These are phyloP conservation scores for Globia sparganii DNA, from an alignment of 2,888 invertebrate genomes.

Conservation along the genomic window DNA sequence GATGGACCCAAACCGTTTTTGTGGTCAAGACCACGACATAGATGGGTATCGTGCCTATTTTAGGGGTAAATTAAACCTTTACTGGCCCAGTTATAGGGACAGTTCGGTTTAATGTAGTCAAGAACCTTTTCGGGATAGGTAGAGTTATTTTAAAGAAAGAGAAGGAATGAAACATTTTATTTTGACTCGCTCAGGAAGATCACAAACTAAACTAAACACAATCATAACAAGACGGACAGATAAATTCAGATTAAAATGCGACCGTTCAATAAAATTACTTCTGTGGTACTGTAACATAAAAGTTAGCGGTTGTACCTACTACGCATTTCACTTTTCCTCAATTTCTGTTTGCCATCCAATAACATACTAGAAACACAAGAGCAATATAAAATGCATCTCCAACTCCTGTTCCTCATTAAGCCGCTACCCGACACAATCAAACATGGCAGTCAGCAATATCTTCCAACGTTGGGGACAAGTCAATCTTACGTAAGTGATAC, in stretches of 20 bases:
- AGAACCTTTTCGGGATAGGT: constrained; percentile 36
- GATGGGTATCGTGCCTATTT: constrained; percentile 59
- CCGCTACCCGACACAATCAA: constrained; percentile 60
- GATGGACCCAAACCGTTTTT: constrained; percentile 69
- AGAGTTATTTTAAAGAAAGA: no score
- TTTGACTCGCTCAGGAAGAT: no score
- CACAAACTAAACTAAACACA: no score
- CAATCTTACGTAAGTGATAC: constrained; percentile 85
- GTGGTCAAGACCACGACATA: constrained; percentile 61
- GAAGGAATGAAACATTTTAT: no score
- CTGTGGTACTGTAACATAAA: no score
- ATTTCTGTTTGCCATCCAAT: not conserved
- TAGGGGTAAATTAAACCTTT: constrained; percentile 68
- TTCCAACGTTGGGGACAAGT: constrained; percentile 67
- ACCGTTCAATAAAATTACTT: not conserved
- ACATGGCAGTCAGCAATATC: constrained; percentile 73
- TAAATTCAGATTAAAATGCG: not conserved
- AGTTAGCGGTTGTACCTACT: not conserved
- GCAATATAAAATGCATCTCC: constrained; percentile 30
- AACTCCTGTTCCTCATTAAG: constrained; percentile 46
- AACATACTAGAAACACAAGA: not conserved
- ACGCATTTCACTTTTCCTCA: not conserved
- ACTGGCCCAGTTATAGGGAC: constrained; percentile 46
- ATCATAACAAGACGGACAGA: not conserved
- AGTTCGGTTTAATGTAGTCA: constrained; percentile 44